Evolutionary conservation across 2,888 invertebrate genomes (phyloP).

Genomic region (Cataglyphis altisquamis): DNA sequence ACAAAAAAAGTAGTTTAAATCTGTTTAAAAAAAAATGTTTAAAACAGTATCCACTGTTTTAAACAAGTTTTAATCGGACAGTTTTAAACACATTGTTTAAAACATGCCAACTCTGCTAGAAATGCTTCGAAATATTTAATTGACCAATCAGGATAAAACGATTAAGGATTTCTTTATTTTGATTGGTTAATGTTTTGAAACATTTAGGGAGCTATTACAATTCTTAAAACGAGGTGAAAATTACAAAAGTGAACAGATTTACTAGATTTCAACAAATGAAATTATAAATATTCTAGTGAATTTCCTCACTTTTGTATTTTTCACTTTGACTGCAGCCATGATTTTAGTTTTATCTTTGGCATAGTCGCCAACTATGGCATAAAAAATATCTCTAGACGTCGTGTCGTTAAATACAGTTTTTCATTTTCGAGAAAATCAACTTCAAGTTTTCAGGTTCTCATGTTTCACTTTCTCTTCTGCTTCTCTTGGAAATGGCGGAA

Average conservation of each 20-base stretch:
- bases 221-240: too few relatives aligned
- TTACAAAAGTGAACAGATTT: too few relatives aligned
- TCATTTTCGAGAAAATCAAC: neutral
- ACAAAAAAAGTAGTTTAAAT: neutral
- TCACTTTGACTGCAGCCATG: too few relatives aligned
- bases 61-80: slow-evolving; percentile 10
- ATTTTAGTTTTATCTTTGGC: neutral
- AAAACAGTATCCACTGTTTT: slow-evolving; percentile 13
- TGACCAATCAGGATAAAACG: too few relatives aligned
- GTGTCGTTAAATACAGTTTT: neutral
- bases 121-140: too few relatives aligned
- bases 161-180: too few relatives aligned
- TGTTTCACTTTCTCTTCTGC: neutral
- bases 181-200: too few relatives aligned
- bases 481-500: neutral
- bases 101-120: neutral
- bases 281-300: too few relatives aligned
- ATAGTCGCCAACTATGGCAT: neutral
- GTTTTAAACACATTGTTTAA: slow-evolving; percentile 16
- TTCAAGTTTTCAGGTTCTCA: neutral
- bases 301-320: too few relatives aligned
- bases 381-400: neutral
- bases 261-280: too few relatives aligned
- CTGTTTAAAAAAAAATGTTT: neutral
- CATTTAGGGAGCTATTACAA: too few relatives aligned